Base-by-base conservation (phyloP, 2,113 vertebrate genomes). In the Trinectes maculatus region DNA sequence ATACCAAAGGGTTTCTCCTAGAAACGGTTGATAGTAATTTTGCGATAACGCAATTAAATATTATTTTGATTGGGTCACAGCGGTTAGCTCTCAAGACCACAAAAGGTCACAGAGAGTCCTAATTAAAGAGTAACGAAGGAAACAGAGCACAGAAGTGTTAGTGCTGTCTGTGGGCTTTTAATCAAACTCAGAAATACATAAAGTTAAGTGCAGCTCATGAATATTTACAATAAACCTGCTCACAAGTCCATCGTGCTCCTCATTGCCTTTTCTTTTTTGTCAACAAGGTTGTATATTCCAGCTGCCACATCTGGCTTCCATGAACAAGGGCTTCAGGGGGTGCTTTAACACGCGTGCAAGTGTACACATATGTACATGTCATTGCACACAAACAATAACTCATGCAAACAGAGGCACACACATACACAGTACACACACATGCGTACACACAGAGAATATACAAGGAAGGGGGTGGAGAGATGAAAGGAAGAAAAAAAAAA, bases 261-360 rank as follows among this genome's bases (percentile, higher is more conserved):
- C 43, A 36, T 47, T 48, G 37, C 7, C 33, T 54, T 36, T 21
- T 29, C 18, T 28, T 74, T 56, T 74, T 84, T 78, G 77, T 85
- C 76, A 82, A 70, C 77, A 74, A 43, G 40, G 57, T 77, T 85
- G 64, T 62, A 79, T 71, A 44, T 84, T 70, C 39, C 57, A 69
- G 44, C 71, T 85, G 78, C 34, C 91, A 85, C 83, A 90, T 92
- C 91, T 92, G 90, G 79, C 81, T 72, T 58, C 69, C 22, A 49
- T 56, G 77, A 67, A 58, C 70, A 72, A 82, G 83, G 82, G 85
- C 85, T 83, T 59, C 25, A 61, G 79, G 79, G 84, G 84, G 46
- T 65, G 71, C 54, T 89, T 90, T 85, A 84, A 80, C 60, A 79
- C 65, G 61, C 80, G 74, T 74, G 54, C 56, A 60, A 75, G 67